Conservation (phyloP, 2,797 vertebrate genomes). For the Dipus sagitta region DNA sequence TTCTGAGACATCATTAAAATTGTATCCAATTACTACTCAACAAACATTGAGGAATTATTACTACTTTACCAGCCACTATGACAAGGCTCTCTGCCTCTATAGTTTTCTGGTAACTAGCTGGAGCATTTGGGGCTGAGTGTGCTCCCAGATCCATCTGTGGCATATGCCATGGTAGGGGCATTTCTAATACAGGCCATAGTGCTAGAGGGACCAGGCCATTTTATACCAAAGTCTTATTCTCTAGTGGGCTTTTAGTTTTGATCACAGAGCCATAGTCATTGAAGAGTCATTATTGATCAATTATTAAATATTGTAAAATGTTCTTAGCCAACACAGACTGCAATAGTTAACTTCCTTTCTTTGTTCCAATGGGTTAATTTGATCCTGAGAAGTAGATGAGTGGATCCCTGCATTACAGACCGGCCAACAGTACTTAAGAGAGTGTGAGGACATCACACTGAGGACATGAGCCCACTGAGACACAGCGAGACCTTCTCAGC, state of each 20-base stretch:
- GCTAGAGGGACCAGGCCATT: not conserved
- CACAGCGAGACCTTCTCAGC: not conserved
- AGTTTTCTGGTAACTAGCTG: not conserved
- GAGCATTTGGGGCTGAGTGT: not conserved
- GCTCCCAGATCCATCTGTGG: not conserved
- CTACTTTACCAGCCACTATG: not conserved
- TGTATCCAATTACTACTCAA: constrained; percentile 11
- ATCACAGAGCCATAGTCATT: not conserved
- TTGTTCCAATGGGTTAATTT: not conserved
- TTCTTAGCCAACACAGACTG: not conserved
- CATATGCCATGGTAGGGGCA: not conserved
- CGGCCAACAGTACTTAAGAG: not conserved
- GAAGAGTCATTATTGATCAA: not conserved
- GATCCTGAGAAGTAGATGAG: constrained; percentile 12
- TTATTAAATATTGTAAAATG: not conserved
- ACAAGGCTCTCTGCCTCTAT: not conserved
- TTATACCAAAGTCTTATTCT: not conserved
- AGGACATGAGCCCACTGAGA: not conserved
- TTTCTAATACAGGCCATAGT: not conserved
- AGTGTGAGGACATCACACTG: not conserved
- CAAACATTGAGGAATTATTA: not conserved
- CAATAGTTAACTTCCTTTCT: not conserved
- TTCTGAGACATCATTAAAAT: not conserved
- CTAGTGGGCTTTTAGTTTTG: not conserved
- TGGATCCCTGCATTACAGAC: constrained; percentile 18